Base-by-base conservation (phyloP, 2,797 vertebrate species). In the Pterois miles region DNA sequence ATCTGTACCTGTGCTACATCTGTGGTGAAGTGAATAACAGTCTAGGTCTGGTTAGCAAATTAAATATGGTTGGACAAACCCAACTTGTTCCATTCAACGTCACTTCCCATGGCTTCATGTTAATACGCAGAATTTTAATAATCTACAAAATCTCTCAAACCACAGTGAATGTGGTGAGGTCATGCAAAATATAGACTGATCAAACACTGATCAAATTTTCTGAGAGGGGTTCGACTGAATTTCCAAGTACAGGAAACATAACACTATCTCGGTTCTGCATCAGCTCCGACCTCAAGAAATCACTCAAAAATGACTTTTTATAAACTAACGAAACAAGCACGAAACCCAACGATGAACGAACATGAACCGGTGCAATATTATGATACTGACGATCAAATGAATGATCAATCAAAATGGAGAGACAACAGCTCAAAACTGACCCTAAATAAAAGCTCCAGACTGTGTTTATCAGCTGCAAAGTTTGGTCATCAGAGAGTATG, bases 371-470 rank as follows among this genome's bases (percentile, higher is more conserved):
- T 65, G 71, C 71, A 74, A 84, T 75, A 52, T 29, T 60, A 76
- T 71, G 80, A 81, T 67, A 63, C 70, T 82, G 65, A 84, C 10
- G 40, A 78, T 86, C 84, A 88, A 90, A 88, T 88, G 77, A 90
- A 50, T 72, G 83, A 90, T 82, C 86, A 86, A 64, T 86, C 46
- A 62, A 85, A 90, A 79, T 62, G 54, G 79, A 82, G 74, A 81
- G 59, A 85, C 71, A 60, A 57, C 76, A 67, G 67, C 62, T 78
- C 57, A 71, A 76, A 90, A 76, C 69, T 50, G 57, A 78, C 43
- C 65, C 68, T 23, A 59, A 80, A 18, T 22, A 40, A 78, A 86
- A 65, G 73, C 57, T 84, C 56, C 73, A 18, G 33, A 40, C 69
- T 23, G 53, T 69, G 84, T 64, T 72, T 8, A 62, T 68, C 65